phyloP scores from a whole-genome alignment of 1,140 invertebrate species.

The Philotrypesis tridentata region DNA sequence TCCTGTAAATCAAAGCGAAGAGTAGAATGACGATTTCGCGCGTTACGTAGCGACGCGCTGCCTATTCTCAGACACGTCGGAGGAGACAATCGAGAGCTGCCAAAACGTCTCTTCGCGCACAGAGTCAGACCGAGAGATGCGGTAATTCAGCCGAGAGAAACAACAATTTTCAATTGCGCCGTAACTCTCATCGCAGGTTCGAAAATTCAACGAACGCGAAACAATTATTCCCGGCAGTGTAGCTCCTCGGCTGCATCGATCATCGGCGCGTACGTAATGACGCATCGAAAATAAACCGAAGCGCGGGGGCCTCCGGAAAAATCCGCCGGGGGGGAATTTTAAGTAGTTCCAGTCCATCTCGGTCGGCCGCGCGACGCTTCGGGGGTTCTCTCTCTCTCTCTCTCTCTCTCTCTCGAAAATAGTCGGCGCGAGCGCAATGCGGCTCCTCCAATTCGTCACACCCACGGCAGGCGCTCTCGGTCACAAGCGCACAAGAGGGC shows the following conservation, averaged over 20 bases:
- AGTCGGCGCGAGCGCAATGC: slow-evolving; percentile 12
- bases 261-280: not conserved
- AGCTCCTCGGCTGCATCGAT: not conserved
- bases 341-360: slow-evolving; percentile 39
- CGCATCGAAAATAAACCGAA: not conserved
- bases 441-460: slow-evolving; percentile 38
- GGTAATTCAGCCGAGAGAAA: too few species aligned
- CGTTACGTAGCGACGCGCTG: too few species aligned
- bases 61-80: too few species aligned
- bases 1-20: not conserved
- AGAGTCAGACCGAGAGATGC: too few species aligned
- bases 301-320: not conserved
- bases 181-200: too few species aligned
- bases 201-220: too few species aligned
- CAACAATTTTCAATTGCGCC: too few species aligned
- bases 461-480: slow-evolving; percentile 15
- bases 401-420: slow-evolving; percentile 39
- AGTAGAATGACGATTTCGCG: too few species aligned
- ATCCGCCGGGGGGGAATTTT: slow-evolving; percentile 6
- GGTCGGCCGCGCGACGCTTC: slow-evolving; percentile 28
- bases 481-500: slow-evolving; percentile 23
- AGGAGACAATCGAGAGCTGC: too few species aligned
- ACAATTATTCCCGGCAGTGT: too few species aligned
- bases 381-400: too few species aligned
- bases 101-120: too few species aligned